A percentile compares a stretch with the other conserved stretches of the same genome.
Evolutionary conservation across 2,113 vertebrate species (phyloP).

Genomic region (Ptilorrhoa leucosticta): DNA sequence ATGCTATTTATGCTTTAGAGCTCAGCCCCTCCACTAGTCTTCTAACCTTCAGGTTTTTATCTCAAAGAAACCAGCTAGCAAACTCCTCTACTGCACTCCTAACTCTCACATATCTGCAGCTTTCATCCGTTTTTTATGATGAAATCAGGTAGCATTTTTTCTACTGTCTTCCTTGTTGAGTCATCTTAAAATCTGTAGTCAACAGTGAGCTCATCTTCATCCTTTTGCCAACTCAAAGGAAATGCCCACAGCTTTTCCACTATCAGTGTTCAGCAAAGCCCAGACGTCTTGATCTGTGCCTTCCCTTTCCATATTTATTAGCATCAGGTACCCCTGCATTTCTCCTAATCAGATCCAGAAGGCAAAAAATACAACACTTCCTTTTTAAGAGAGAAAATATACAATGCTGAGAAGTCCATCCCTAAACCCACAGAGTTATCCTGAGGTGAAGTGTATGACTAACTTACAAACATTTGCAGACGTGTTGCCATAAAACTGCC

Average conservation of each 20-base stretch:
- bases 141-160: neutral
- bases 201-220: neutral
- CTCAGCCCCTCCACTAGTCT: neutral
- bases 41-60: neutral
- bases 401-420: neutral
- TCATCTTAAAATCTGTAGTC: neutral
- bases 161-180: neutral
- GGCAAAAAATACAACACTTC: neutral
- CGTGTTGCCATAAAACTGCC: neutral
- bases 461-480: neutral
- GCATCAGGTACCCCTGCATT: neutral
- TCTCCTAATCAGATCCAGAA: neutral
- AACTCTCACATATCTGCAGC: neutral
- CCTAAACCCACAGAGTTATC: neutral
- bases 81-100: neutral
- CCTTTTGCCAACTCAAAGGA: neutral
- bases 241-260: neutral
- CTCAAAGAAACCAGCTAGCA: conserved; percentile 7
- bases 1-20: neutral
- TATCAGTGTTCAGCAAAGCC: neutral
- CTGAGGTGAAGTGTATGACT: neutral
- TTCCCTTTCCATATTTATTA: neutral
- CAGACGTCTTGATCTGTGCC: neutral
- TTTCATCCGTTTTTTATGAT: neutral
- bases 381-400: neutral